A percentile compares a stretch with the other conserved stretches of the same genome.
These are phyloP conservation scores for Ammodramus savannarum DNA, from an alignment of 2,113 vertebrate genomes.

Conservation along the genomic window DNA sequence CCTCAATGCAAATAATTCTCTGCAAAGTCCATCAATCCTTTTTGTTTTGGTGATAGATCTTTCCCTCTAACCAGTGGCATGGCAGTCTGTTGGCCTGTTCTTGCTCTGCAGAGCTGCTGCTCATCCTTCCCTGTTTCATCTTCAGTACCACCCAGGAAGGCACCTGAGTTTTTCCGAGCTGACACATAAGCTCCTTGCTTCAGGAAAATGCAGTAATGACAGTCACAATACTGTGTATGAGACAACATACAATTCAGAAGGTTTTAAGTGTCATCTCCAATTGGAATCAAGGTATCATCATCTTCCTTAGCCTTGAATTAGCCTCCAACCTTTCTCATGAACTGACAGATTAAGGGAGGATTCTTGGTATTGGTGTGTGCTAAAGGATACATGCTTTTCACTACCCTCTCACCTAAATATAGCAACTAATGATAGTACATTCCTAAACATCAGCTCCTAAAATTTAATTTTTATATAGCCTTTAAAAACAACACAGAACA, in stretches of 20 bases:
- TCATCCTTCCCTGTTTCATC: neutral
- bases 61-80: neutral
- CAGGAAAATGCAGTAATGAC: neutral
- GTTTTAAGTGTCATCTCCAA: neutral
- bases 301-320: neutral
- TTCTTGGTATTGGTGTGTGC: neutral
- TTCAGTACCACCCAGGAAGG: neutral
- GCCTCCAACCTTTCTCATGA: neutral
- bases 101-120: neutral
- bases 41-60: neutral
- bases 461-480: neutral
- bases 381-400: neutral
- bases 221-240: neutral
- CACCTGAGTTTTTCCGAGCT: neutral
- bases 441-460: neutral
- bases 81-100: neutral
- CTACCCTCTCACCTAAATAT: neutral
- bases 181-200: neutral
- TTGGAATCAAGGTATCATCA: neutral
- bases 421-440: neutral
- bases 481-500: neutral
- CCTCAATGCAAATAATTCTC: neutral
- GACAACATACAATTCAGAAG: neutral
- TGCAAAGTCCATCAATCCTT: fast-evolving
- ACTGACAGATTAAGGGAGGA: neutral